A percentile compares a stretch with the other conserved stretches of the same genome.
Conservation (phyloP, 2,888 invertebrate species). For the Drosophila multiciliata region DNA sequence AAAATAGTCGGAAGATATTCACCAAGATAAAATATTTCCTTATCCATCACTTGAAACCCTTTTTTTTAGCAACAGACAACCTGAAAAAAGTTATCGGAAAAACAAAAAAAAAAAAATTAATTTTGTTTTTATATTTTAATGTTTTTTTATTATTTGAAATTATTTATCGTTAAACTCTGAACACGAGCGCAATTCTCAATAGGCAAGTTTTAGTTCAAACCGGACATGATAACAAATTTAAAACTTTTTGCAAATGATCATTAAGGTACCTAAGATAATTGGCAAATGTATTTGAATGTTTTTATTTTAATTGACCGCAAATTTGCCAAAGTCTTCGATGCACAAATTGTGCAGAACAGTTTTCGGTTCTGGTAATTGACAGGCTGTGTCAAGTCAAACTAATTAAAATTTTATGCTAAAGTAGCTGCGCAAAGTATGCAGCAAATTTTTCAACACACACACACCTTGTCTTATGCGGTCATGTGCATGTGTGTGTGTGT, state of each 20-base stretch:
- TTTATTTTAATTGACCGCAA: conserved; percentile 51
- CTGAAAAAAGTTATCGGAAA: not conserved
- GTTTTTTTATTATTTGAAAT: not conserved
- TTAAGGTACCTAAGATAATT: conserved; percentile 13
- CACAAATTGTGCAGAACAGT: conserved; percentile 17
- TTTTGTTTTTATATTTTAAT: not conserved
- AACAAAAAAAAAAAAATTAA: too few species aligned
- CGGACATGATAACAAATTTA: not conserved
- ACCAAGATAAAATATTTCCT: not conserved
- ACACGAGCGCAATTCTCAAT: not conserved
- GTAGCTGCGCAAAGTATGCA: conserved; percentile 63
- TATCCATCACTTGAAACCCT: not conserved
- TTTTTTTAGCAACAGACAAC: not conserved
- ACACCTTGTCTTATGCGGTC: conserved; percentile 10
- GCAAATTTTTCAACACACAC: conserved; percentile 43
- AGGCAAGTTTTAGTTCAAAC: not conserved
- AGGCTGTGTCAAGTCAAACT: conserved; percentile 62
- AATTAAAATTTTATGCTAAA: conserved; percentile 75
- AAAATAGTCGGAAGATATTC: not conserved
- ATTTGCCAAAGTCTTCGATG: conserved; percentile 17
- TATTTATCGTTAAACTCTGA: not conserved
- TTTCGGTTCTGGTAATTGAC: conserved; percentile 43
- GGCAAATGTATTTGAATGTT: conserved; percentile 33
- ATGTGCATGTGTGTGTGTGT: not conserved
- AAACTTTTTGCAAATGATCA: not conserved